Evolutionary conservation across 2,888 invertebrate species (phyloP).

Genomic region (Hyposoter dolosus): DNA sequence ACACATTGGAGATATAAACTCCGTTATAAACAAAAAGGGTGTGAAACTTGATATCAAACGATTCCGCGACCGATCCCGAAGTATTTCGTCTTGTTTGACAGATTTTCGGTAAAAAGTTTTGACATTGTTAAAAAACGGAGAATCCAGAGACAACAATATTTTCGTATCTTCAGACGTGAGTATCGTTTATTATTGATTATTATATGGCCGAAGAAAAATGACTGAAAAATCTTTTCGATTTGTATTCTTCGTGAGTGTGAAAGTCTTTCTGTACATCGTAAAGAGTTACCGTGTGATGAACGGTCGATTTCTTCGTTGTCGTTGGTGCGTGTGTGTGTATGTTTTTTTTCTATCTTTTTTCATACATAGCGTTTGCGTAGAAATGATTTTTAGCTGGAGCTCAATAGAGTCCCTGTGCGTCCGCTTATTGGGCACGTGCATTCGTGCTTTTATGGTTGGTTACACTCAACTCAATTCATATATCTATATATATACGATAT

Average conservation of each 20-base stretch:
- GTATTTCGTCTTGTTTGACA: background rate
- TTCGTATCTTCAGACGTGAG: background rate
- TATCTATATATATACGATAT: background rate
- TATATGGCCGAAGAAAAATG: background rate
- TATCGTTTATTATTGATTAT: background rate
- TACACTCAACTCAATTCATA: constrained; percentile 18
- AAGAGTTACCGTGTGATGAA: constrained; percentile 1
- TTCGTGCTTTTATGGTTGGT: constrained; percentile 44
- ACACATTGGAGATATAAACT: background rate
- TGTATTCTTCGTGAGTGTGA: constrained; percentile 29
- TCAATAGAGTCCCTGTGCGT: constrained; percentile 19
- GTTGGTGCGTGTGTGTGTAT: background rate
- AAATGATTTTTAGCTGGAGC: constrained; percentile 20
- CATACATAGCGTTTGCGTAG: background rate
- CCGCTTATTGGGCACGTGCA: constrained; percentile 47
- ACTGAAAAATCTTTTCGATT: background rate
- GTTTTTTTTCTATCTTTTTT: background rate
- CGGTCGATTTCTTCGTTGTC: constrained; percentile 30
- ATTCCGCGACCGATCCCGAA: background rate
- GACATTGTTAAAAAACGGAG: background rate
- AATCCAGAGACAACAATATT: background rate
- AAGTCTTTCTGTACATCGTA: constrained; percentile 13
- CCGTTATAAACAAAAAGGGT: constrained; percentile 27
- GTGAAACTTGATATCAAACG: background rate
- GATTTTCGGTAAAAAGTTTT: background rate